These are phyloP conservation scores for Chamaedrilus cognettii DNA, from an alignment of 2,888 invertebrate species.

Conservation along the genomic window DNA sequence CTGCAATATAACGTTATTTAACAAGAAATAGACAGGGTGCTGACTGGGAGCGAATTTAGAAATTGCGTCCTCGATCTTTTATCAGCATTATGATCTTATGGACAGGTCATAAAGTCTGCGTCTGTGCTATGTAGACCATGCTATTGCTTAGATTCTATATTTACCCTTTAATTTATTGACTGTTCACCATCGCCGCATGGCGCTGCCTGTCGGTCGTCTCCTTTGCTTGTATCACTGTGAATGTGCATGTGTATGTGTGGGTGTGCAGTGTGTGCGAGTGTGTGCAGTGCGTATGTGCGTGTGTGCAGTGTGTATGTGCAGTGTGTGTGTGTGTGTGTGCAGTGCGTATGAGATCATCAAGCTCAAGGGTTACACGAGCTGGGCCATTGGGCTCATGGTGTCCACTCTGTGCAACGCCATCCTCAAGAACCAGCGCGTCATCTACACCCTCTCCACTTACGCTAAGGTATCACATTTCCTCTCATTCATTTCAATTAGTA, in stretches of 20 bases:
- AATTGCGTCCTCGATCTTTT: too few relatives aligned
- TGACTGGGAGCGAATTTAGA: too few relatives aligned
- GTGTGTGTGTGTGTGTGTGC: constrained; percentile 34
- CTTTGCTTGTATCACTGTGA: not conserved
- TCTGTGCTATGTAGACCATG: not conserved
- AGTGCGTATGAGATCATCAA: constrained; percentile 85
- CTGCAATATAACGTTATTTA: too few relatives aligned
- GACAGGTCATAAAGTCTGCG: too few relatives aligned
- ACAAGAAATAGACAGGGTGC: too few relatives aligned
- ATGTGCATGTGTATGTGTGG: not conserved
- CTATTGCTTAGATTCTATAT: not conserved
- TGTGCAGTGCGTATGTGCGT: not conserved
- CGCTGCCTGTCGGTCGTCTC: not conserved
- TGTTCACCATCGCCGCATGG: not conserved
- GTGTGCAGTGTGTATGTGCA: not conserved
- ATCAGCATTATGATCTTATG: too few relatives aligned
- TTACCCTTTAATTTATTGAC: not conserved
- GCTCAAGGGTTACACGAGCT: constrained; percentile 87
- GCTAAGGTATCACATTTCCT: constrained; percentile 68
- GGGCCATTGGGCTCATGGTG: constrained; percentile 85
- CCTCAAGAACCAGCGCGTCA: constrained; percentile 72
- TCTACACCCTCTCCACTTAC: constrained; percentile 78
- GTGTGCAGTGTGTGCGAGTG: not conserved
- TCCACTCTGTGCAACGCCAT: constrained; percentile 73
- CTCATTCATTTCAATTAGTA: too few relatives aligned